Percentiles rank a stretch among this genome's conserved stretches.
Conservation (phyloP, 2,797 vertebrate genomes). For the Tragopan temminckii region DNA sequence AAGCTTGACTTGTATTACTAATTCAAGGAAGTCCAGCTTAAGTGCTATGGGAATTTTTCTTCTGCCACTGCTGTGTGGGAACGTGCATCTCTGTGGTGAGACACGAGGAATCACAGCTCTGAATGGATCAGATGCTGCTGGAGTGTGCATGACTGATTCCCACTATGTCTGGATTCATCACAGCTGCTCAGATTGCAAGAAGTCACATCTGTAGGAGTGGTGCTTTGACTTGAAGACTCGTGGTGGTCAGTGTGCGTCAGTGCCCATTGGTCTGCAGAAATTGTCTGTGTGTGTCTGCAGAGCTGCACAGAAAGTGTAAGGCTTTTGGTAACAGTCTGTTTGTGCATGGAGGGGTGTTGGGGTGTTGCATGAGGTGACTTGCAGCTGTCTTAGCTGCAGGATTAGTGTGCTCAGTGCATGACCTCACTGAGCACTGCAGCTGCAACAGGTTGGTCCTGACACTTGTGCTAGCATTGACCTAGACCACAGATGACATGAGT, state of each 20-base stretch:
- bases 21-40: neutral
- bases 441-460: neutral
- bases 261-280: rapidly evolving
- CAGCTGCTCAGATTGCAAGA: neutral
- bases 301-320: neutral
- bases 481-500: rapidly evolving
- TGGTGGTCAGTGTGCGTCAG: rapidly evolving
- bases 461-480: neutral
- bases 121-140: neutral
- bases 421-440: neutral
- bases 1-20: neutral
- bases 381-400: neutral
- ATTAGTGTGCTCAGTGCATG: rapidly evolving
- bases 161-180: neutral
- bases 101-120: rapidly evolving
- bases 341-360: rapidly evolving
- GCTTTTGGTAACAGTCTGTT: neutral
- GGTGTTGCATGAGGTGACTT: neutral
- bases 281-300: neutral
- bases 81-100: neutral
- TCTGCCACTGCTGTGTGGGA: neutral
- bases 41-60: neutral
- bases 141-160: neutral
- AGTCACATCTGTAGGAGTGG: neutral
- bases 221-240: neutral